These are phyloP conservation scores for Rhabdomys dilectus DNA, from an alignment of 2,113 vertebrate genomes.

Conservation along the genomic window DNA sequence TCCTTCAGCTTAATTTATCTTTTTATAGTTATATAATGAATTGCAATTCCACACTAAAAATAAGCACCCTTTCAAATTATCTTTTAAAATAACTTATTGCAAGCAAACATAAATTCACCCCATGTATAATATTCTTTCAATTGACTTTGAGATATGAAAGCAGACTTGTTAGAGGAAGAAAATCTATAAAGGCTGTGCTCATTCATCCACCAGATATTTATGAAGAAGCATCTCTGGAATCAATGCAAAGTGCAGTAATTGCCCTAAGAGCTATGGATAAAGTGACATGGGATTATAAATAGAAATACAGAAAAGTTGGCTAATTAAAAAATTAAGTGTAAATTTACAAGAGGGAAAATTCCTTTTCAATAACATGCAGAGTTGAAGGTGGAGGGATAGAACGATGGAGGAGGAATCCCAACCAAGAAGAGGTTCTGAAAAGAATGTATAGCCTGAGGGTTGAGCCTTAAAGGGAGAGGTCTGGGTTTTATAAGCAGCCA, in stretches of 20 bases:
- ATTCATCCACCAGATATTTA: conserved; percentile 71
- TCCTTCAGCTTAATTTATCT: conserved; percentile 63
- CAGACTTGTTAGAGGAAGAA: conserved; percentile 66
- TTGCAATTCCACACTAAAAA: conserved; percentile 66
- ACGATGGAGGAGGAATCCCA: neutral
- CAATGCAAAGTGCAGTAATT: conserved; percentile 69
- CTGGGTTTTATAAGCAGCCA: neutral
- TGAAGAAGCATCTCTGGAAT: conserved; percentile 53
- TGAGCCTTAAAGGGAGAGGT: neutral
- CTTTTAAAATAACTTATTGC: conserved; percentile 76
- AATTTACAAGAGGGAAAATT: conserved; percentile 39
- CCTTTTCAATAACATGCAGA: neutral
- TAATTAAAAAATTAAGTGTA: conserved; percentile 68
- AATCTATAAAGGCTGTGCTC: conserved; percentile 73
- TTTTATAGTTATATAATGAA: conserved; percentile 67
- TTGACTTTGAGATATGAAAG: conserved; percentile 74
- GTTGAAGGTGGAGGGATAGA: neutral
- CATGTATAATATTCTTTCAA: conserved; percentile 68
- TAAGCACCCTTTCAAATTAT: conserved; percentile 73
- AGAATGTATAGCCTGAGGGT: neutral
- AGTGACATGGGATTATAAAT: conserved; percentile 49
- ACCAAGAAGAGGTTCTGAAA: neutral
- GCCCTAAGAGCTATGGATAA: conserved; percentile 19
- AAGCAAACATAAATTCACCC: conserved; percentile 61
- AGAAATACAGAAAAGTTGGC: conserved; percentile 45